Evolutionary conservation across 2,797 vertebrate genomes (phyloP).

Genomic region (Crenuchus spilurus): DNA sequence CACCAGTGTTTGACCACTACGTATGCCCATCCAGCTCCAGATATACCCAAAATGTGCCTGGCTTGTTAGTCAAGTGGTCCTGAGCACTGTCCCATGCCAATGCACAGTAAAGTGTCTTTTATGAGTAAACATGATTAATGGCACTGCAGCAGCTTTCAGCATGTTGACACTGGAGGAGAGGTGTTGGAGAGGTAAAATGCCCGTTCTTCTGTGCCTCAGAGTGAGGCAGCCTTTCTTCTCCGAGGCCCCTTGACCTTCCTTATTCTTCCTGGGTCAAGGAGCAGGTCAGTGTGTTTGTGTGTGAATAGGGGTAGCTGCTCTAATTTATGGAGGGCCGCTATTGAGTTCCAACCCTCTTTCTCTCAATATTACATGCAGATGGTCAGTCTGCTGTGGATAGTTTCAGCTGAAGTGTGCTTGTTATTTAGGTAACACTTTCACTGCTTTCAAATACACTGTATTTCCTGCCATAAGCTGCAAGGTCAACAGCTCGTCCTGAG

Average conservation of each 20-base stretch:
- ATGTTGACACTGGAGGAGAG: background rate
- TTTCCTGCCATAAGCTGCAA: background rate
- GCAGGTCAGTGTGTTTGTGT: constrained; percentile 52
- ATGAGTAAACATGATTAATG: background rate
- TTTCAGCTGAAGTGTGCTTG: constrained; percentile 9
- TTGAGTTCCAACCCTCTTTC: constrained; percentile 24
- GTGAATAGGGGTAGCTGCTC: constrained; percentile 61
- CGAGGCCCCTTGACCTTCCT: constrained; percentile 65
- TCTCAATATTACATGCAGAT: background rate
- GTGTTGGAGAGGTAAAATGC: constrained; percentile 15
- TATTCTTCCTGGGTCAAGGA: constrained; percentile 70
- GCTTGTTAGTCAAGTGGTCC: background rate
- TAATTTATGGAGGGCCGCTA: constrained; percentile 60
- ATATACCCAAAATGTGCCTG: background rate
- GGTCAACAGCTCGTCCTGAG: background rate
- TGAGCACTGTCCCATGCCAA: background rate
- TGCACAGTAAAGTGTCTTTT: background rate
- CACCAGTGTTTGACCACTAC: too few relatives aligned
- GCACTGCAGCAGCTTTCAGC: background rate
- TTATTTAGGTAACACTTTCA: constrained; percentile 12
- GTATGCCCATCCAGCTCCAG: too few relatives aligned
- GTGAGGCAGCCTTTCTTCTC: constrained; percentile 40
- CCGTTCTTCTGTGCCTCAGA: background rate
- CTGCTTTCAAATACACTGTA: background rate
- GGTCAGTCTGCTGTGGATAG: background rate